Conservation (phyloP, 2,113 vertebrate genomes). For the Zeus faber region DNA sequence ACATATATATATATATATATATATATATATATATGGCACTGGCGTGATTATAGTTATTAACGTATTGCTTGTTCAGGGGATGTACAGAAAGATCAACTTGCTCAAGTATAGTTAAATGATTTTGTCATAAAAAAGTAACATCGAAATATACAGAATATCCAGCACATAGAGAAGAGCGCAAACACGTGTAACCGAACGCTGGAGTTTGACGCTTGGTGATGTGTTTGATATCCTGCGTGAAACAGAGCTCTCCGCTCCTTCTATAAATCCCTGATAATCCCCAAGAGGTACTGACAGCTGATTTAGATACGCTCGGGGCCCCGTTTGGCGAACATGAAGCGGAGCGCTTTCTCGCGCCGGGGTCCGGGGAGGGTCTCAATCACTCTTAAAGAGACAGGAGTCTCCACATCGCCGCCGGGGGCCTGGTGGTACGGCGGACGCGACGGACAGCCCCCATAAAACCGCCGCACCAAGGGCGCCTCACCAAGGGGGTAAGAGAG, state of each 20-base stretch:
- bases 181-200: slow-evolving; percentile 55
- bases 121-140: slow-evolving; percentile 25
- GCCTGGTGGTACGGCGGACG: background rate
- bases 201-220: slow-evolving; percentile 60
- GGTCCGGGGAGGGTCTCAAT: slow-evolving; percentile 74
- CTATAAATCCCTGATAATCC: slow-evolving; percentile 55
- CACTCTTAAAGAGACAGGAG: slow-evolving; percentile 80
- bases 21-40: too few relatives aligned
- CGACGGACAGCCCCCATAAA: background rate
- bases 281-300: slow-evolving; percentile 55
- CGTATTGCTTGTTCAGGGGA: too few relatives aligned
- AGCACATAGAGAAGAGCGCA: slow-evolving; percentile 39
- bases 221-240: slow-evolving; percentile 65
- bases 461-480: too few relatives aligned
- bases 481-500: too few relatives aligned
- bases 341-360: slow-evolving; percentile 42
- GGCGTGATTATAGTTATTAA: too few relatives aligned
- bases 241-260: slow-evolving; percentile 51
- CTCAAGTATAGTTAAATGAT: slow-evolving; percentile 17
- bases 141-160: too few relatives aligned
- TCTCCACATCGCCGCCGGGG: slow-evolving; percentile 36
- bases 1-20: too few relatives aligned
- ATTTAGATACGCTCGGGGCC: slow-evolving; percentile 55
- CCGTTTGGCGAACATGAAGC: slow-evolving; percentile 51
- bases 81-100: slow-evolving; percentile 11